A percentile compares a stretch with the other conserved stretches of the same genome.
phyloP scores from a whole-genome alignment of 2,797 vertebrate genomes.

The Silurus lanzhouensis region DNA sequence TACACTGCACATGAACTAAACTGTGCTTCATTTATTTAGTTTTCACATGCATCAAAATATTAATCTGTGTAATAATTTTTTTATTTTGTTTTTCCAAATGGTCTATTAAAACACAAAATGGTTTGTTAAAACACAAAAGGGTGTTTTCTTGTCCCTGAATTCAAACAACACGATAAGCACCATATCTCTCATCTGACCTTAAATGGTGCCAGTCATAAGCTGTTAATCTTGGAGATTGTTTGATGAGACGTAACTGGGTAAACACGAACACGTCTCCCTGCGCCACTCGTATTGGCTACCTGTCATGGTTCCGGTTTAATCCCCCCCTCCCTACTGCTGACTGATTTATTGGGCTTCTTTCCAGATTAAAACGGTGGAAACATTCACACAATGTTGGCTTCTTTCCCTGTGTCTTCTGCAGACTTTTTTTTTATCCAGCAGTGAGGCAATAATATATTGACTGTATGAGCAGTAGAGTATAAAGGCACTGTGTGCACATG shows the following conservation, averaged over 20 bases:
- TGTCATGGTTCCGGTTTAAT: not conserved
- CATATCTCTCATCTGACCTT: constrained; percentile 17
- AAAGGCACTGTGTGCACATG: constrained; percentile 20
- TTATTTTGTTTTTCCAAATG: constrained; percentile 19
- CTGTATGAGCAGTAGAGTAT: constrained; percentile 8
- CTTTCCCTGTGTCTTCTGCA: constrained; percentile 29
- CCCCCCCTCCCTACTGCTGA: not conserved
- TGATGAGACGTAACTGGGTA: constrained; percentile 32
- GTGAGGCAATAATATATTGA: constrained; percentile 26
- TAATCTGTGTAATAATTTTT: constrained; percentile 7
- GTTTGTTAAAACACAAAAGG: not conserved
- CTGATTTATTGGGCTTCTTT: constrained; percentile 34
- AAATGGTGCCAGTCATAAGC: constrained; percentile 35
- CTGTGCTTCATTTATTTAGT: not conserved
- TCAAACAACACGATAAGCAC: not conserved
- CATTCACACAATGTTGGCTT: not conserved
- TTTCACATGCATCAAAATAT: not conserved
- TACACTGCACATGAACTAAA: too few species aligned
- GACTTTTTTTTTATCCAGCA: constrained; percentile 29
- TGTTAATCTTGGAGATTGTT: constrained; percentile 43
- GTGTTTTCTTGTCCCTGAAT: not conserved
- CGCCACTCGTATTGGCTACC: constrained; percentile 16
- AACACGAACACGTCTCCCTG: constrained; percentile 14
- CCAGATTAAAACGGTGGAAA: constrained; percentile 28
- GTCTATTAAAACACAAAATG: not conserved